Evolutionary conservation across 2,888 invertebrate genomes (phyloP), one percentile per base, ranked within the genome.

Genomic region (Junonia oenone): DNA sequence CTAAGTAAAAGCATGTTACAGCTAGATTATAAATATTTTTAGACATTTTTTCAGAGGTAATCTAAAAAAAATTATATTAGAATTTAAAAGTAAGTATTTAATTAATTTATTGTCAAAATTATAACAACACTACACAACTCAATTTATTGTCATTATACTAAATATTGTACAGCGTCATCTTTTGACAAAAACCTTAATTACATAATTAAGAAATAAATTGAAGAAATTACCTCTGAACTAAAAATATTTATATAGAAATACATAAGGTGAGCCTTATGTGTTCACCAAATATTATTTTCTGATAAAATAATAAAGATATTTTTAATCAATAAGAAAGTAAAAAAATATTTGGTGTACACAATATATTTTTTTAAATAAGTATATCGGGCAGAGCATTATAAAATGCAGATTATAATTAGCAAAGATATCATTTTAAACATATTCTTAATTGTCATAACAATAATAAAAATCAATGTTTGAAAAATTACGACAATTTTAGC

Each of bases 351-450:
- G 37, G 35, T 31, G 35, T 35, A 31, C 29, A 35, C n/a, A 38
- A 22, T 15, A 31, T 43, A 47, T 50, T 38, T 56, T 55, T 56
- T 26, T 56, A 58, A 57, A 58, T 55, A 59, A 59, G 54, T 54
- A 58, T 45, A 50, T 31, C 54, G 65, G 69, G 66, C 58, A 71
- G 76, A 77, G 76, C 76, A 31, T 73, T 72, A 72, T 63, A 75
- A 73, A 64, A 59, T 63, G 68, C 65, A 65, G 45, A 59, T 57
- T 53, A 38, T 17, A 26, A 54, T n/a, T 33, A 17, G 26, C 6
- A 48, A 22, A 15, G 5, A 15, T 19, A 17, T 11, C 11, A 17
- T 9, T 11, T 19, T 5, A 40, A 5, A 38, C 15, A 9, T 6
- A 38, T 38, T 8, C 17, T 17, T 11, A 40, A 17, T 19, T 11